Base-by-base conservation (phyloP, 2,113 vertebrate species). In the Hydrochoerus hydrochaeris region DNA sequence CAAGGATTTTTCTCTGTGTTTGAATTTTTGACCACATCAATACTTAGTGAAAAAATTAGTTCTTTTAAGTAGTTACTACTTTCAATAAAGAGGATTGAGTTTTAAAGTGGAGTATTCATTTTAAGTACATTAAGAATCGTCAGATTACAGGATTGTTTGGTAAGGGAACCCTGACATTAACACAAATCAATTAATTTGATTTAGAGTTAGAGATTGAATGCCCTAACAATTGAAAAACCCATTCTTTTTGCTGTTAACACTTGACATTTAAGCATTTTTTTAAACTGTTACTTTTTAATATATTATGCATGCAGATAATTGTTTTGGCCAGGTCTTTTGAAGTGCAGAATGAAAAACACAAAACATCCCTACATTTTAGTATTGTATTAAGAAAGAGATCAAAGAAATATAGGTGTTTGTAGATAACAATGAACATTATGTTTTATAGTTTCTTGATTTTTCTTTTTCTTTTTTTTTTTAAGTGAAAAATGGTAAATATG, bases 1-100 rank as follows among this genome's bases (percentile, higher is more conserved):
- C 97, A 97, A 73, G 67, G 80, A 32, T 88, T 93, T 96, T 96
- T 96, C 93, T 94, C 85, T 90, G 77, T 58, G 83, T 95, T 97
- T 93, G 94, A 94, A 65, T 95, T 96, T 95, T 97, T 86, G 86
- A 85, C 85, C 82, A 75, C 77, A 89, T 95, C 69, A 63, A 16
- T 92, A 71, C 78, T 95, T 28, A 81, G 80, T 81, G 95, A 92
- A 97, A 95, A 95, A 94, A 88, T 92, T 44, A 62, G 58, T 82
- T 93, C 77, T 92, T 96, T 96, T 86, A 95, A 95, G 90, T 75
- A 93, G 88, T 81, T 78, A 54, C 87, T 28, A 30, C 65, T 95
- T 96, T 87, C 44, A 67, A 9, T 81, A 52, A 86, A 67, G 57
- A 90, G 81, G 58, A 30, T 96, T 73, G 93, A 10, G 58, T 30